Evolutionary conservation across 2,113 vertebrate species (phyloP).

Genomic region (Perognathus longimembris): DNA sequence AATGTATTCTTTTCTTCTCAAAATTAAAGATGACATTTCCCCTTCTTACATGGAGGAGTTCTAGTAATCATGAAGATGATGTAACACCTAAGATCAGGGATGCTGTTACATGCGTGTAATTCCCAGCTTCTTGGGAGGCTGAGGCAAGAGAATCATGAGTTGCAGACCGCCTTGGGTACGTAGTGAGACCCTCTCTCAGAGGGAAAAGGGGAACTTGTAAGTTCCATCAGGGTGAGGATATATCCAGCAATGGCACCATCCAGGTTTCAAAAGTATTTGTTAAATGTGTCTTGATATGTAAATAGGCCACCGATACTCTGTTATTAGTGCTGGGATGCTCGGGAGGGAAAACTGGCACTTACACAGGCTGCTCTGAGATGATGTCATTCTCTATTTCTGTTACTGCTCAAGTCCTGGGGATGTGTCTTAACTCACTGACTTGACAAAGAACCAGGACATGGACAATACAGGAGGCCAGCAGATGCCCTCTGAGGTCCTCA

Average conservation of each 20-base stretch:
- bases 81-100: neutral
- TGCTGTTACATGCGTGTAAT: neutral
- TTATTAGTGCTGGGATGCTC: neutral
- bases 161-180: too few relatives aligned
- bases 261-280: neutral
- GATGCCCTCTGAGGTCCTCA: neutral
- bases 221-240: neutral
- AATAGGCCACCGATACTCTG: neutral
- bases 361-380: neutral
- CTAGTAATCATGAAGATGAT: neutral
- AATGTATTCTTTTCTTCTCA: slow-evolving; percentile 35
- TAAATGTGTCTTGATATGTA: neutral
- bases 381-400: neutral
- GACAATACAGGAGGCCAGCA: neutral
- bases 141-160: too few relatives aligned
- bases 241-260: too few relatives aligned
- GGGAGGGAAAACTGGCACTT: neutral
- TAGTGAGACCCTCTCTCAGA: too few relatives aligned
- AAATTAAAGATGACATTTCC: neutral
- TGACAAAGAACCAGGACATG: neutral
- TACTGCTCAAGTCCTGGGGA: neutral
- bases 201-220: neutral
- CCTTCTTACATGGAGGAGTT: neutral
- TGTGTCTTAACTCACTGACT: neutral
- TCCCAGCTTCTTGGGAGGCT: too few relatives aligned